phyloP scores from a whole-genome alignment of 2,888 invertebrate genomes.

The Lasioglossum malachurum region DNA sequence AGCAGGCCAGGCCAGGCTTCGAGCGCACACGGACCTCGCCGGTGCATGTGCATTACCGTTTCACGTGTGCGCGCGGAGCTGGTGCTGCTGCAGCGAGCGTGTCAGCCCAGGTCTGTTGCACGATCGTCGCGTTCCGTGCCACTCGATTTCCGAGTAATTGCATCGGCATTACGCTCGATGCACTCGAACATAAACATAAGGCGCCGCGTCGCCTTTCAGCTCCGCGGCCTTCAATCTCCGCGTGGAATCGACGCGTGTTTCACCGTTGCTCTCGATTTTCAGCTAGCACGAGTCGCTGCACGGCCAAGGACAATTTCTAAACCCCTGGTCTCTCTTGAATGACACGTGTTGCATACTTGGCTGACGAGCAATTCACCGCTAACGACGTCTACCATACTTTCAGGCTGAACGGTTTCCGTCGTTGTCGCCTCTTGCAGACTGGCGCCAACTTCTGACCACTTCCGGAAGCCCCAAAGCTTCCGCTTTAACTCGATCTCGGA shows the following conservation, averaged over 20 bases:
- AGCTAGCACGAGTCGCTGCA: background rate
- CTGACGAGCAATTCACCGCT: background rate
- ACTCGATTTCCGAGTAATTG: constrained; percentile 61
- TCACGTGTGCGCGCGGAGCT: constrained; percentile 9
- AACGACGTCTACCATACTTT: background rate
- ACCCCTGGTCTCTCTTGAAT: background rate
- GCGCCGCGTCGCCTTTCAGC: constrained; percentile 26
- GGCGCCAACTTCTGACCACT: background rate
- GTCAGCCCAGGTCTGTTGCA: constrained; percentile 25
- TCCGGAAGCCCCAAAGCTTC: background rate
- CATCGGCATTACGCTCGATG: constrained; percentile 48
- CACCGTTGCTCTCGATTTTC: constrained; percentile 1
- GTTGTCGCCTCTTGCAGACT: background rate
- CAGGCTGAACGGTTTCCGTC: background rate
- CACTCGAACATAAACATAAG: constrained; percentile 37
- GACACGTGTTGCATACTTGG: constrained; percentile 2
- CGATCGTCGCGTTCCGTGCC: constrained; percentile 27
- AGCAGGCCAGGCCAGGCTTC: constrained; percentile 61
- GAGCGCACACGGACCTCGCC: constrained; percentile 33
- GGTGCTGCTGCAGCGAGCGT: constrained; percentile 5
- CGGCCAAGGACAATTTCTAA: constrained; percentile 1
- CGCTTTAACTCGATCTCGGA: background rate
- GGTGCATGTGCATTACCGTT: constrained; percentile 54
- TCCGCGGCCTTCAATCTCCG: constrained; percentile 30
- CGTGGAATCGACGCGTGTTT: constrained; percentile 33